A percentile compares a stretch with the other conserved stretches of the same genome.
These are phyloP conservation scores for Riparia riparia DNA, from an alignment of 2,113 vertebrate genomes.

Conservation along the genomic window DNA sequence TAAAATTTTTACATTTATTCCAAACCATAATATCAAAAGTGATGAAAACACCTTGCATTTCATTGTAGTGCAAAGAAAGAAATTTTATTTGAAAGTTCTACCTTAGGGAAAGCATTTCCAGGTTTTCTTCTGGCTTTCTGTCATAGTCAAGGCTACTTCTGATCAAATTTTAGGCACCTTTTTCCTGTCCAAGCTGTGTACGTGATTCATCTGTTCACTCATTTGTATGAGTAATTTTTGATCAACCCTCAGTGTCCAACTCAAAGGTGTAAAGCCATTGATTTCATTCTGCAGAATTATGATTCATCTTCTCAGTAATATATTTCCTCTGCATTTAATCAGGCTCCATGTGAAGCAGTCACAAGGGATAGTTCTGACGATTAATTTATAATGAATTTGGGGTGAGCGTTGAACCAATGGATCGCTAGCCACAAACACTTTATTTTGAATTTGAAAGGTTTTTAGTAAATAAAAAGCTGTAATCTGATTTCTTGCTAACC, in stretches of 20 bases:
- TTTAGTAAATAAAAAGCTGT: conserved; percentile 47
- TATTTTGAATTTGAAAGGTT: conserved; percentile 53
- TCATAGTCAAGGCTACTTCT: not conserved
- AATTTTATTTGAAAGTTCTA: not conserved
- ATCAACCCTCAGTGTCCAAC: not conserved
- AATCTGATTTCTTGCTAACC: conserved; percentile 43
- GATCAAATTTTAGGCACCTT: not conserved
- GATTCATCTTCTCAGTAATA: conserved; percentile 55
- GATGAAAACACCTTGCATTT: not conserved
- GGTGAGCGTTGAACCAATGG: not conserved
- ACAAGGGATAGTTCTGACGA: conserved; percentile 6
- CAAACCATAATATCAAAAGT: not conserved
- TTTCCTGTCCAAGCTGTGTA: not conserved
- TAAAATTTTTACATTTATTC: not conserved
- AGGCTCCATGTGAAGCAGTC: conserved; percentile 20
- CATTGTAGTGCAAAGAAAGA: not conserved
- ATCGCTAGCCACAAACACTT: conserved; percentile 12
- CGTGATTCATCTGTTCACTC: conserved; percentile 9
- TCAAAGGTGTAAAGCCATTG: conserved; percentile 58
- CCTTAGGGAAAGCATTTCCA: not conserved
- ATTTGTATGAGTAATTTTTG: conserved; percentile 43
- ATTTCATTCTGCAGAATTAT: conserved; percentile 57
- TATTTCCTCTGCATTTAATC: conserved; percentile 46
- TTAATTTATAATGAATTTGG: conserved; percentile 25
- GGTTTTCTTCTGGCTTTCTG: not conserved